A percentile compares a stretch with the other conserved stretches of the same genome.
Evolutionary conservation across 2,797 vertebrate genomes (phyloP).

Genomic region (Rhinoraja longicauda): DNA sequence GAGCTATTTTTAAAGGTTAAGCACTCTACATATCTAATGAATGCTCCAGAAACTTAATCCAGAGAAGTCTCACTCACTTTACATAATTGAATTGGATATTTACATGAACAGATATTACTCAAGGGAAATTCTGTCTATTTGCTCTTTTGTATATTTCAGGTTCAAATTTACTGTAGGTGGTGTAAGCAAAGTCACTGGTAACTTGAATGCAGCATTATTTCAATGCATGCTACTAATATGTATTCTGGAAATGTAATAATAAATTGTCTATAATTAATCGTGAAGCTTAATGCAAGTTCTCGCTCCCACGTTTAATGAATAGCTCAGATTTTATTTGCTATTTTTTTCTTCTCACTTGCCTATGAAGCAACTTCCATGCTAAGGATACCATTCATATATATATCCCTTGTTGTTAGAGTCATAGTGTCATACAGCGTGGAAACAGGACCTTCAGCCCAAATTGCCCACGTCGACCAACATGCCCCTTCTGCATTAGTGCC

Average conservation of each 20-base stretch:
- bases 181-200: not conserved
- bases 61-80: not conserved
- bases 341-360: not conserved
- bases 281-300: not conserved
- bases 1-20: constrained; percentile 17
- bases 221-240: not conserved
- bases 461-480: too few species aligned
- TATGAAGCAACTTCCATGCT: not conserved
- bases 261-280: not conserved
- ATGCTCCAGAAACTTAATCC: not conserved
- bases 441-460: too few species aligned
- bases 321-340: not conserved
- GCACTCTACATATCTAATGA: not conserved
- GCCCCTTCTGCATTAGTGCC: too few species aligned
- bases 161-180: not conserved
- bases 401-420: not conserved
- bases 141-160: constrained; percentile 22
- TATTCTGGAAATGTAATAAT: not conserved
- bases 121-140: not conserved
- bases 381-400: not conserved
- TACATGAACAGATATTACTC: not conserved
- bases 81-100: constrained; percentile 11
- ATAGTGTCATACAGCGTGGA: too few species aligned
- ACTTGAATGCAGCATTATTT: not conserved
- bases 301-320: not conserved